Conservation (phyloP, 92 coral and sea anemone species). For the Pocillopora grandis region DNA sequence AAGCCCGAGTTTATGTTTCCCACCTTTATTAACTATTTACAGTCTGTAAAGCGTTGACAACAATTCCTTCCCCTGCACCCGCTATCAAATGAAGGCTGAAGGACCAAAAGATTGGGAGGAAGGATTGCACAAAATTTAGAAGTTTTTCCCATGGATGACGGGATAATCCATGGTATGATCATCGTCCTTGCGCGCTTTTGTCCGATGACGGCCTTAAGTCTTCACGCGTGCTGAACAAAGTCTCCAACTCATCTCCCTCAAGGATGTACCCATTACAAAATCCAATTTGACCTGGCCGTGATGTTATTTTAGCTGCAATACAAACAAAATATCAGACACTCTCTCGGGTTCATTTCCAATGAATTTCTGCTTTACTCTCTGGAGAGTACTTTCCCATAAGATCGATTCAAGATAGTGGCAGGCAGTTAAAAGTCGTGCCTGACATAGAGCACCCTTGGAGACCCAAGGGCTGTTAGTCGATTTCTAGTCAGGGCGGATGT, state of each 20-base stretch:
- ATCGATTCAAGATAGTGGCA: no score
- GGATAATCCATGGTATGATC: background rate
- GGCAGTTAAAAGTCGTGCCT: no score
- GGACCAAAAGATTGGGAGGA: no score
- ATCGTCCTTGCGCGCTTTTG: background rate
- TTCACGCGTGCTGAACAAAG: slow-evolving; percentile 15
- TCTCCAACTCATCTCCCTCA: slow-evolving; percentile 86
- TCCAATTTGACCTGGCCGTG: slow-evolving; percentile 97
- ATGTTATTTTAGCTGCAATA: slow-evolving; percentile 81
- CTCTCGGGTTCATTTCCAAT: no score
- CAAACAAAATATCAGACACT: background rate
- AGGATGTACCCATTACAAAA: slow-evolving; percentile 92
- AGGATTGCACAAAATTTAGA: no score
- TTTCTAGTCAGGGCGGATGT: no score
- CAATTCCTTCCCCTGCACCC: background rate
- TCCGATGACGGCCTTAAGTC: slow-evolving; percentile 21
- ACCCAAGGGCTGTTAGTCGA: no score
- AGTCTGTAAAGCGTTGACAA: background rate
- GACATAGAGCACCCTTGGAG: no score
- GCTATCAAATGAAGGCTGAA: background rate
- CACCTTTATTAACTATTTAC: slow-evolving; percentile 9
- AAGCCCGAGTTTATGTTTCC: no score
- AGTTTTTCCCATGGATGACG: background rate
- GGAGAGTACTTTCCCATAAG: background rate
- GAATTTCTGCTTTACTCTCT: no score